These are phyloP conservation scores for Orthosia cruda DNA, from an alignment of 2,888 invertebrate species.

Conservation along the genomic window DNA sequence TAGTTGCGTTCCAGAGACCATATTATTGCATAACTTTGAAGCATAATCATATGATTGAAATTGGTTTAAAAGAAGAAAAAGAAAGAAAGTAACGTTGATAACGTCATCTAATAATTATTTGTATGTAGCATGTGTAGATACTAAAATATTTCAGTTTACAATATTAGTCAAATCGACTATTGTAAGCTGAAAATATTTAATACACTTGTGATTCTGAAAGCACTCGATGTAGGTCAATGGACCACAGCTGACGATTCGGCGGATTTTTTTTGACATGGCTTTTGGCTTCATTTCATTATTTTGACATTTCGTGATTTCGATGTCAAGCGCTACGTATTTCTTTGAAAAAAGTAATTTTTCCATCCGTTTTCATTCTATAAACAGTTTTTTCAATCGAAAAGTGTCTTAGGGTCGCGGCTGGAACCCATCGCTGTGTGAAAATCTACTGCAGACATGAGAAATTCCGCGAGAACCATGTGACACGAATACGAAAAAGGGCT, in stretches of 20 bases:
- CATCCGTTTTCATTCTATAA: slow-evolving; percentile 79
- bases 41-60: slow-evolving; percentile 44
- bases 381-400: slow-evolving; percentile 80
- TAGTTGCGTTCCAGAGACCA: slow-evolving; percentile 58
- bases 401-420: slow-evolving; percentile 72
- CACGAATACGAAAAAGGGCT: slow-evolving; percentile 92
- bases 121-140: neutral
- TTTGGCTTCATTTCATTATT: slow-evolving; percentile 91
- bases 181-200: slow-evolving; percentile 49
- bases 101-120: neutral
- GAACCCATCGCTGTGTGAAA: slow-evolving; percentile 70
- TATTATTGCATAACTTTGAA: slow-evolving; percentile 24
- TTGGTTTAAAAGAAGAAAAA: slow-evolving; percentile 30
- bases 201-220: slow-evolving; percentile 67
- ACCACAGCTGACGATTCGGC: slow-evolving; percentile 87
- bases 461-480: slow-evolving; percentile 91
- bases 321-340: slow-evolving; percentile 92
- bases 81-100: slow-evolving; percentile 14
- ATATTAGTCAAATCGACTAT: slow-evolving; percentile 24
- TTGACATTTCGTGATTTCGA: slow-evolving; percentile 92
- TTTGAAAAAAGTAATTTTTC: slow-evolving; percentile 85
- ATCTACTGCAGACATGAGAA: slow-evolving; percentile 79
- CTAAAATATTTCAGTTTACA: neutral
- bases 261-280: slow-evolving; percentile 91
- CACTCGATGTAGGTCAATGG: slow-evolving; percentile 77